These are phyloP conservation scores for Noctua pronuba DNA, from an alignment of 2,888 invertebrate genomes.

Conservation along the genomic window DNA sequence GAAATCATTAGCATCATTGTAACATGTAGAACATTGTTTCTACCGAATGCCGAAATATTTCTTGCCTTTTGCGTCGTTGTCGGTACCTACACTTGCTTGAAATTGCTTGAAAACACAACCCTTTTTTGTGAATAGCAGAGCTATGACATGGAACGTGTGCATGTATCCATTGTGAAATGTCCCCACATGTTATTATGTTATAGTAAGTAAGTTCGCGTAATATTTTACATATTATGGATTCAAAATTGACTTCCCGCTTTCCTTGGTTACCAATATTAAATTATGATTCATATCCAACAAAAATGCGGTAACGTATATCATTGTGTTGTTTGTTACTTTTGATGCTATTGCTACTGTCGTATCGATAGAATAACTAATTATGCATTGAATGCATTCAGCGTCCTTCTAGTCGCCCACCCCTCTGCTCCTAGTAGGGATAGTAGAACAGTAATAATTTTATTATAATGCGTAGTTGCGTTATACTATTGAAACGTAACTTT, in stretches of 20 bases:
- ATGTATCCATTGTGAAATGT: background rate
- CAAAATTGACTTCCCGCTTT: background rate
- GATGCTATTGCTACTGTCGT: background rate
- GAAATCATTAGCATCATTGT: background rate
- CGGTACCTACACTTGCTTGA: background rate
- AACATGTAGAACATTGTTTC: background rate
- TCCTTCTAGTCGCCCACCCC: conserved; percentile 30
- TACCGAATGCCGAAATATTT: background rate
- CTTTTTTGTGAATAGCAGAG: background rate
- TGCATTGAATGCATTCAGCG: conserved; percentile 31
- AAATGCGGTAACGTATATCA: background rate
- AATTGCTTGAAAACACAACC: background rate
- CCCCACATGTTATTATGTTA: background rate
- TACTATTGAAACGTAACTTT: background rate
- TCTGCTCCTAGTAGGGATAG: background rate
- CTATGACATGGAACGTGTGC: background rate
- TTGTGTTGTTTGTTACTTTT: background rate
- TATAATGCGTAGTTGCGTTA: background rate
- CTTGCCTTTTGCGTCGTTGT: background rate
- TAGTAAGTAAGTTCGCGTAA: no score
- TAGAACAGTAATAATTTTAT: background rate
- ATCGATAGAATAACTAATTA: conserved; percentile 3
- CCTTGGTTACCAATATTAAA: background rate
- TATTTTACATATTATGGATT: background rate
- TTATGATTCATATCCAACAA: background rate